Evolutionary conservation across 2,113 vertebrate species (phyloP), one percentile per base, ranked within the genome.

Genomic region (Zapornia atra): DNA sequence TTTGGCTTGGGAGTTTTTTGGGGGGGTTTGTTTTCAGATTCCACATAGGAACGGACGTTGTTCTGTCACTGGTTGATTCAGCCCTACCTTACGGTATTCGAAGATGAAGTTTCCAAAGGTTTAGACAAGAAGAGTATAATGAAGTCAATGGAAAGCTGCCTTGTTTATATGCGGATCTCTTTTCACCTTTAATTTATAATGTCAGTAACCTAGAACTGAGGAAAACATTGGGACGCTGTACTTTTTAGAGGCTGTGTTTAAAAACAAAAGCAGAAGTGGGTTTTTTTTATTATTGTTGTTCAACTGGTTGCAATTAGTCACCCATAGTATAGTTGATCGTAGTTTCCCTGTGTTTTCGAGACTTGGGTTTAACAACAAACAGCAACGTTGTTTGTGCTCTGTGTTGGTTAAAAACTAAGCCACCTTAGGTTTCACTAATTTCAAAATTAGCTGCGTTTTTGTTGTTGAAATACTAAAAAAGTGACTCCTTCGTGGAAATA

Each of bases 151-250:
- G 90, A 97, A 96, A 97, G 95, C 97, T 97, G 95, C 97, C 97
- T 98, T 98, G 98, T 98, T 98, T 97, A 82, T 98, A 96, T 95
- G 94, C 5, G 44, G 92, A 92, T 97, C 95, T 95, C 92, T 95
- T 89, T 97, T 97, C 93, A 97, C 92, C 86, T 98, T 97, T 98
- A 95, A 97, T 96, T 98, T 98, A 98, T 97, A 94, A 97, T 82
- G 68, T 96, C 97, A 96, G 33, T 69, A 77, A 76, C 95, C 93
- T 95, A 94, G 90, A 97, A 97, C 96, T 97, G 92, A 96, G 86
- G 44, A 96, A 96, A 77, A 31, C 91, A 64, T 78, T 86, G 93
- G 91, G 92, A 97, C 95, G 92, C 95, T 36, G 80, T 91, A 80
- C 93, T 94, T 96, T 97, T 98, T 96, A 95, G 83, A 94, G 95